Evolutionary conservation across 2,113 vertebrate species (phyloP).

Genomic region (Baryphthengus martii): DNA sequence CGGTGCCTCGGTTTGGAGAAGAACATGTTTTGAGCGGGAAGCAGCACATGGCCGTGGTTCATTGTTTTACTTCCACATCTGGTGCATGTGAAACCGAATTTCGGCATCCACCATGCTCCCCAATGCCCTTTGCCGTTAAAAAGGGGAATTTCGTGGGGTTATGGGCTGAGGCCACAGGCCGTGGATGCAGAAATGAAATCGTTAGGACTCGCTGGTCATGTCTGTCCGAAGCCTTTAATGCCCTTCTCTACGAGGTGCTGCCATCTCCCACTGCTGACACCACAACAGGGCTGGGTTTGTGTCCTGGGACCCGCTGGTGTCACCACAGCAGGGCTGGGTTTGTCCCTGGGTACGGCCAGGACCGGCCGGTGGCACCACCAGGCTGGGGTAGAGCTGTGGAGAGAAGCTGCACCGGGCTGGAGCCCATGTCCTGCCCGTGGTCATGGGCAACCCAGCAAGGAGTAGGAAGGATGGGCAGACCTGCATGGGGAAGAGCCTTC

Average conservation of each 20-base stretch:
- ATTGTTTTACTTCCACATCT: neutral
- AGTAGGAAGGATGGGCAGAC: neutral
- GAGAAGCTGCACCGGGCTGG: neutral
- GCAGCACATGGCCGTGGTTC: neutral
- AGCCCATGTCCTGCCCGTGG: accelerated
- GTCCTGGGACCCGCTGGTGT: neutral
- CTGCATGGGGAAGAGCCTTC: constrained; percentile 17
- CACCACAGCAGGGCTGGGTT: neutral
- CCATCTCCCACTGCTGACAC: accelerated
- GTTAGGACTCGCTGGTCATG: neutral
- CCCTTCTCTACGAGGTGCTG: neutral
- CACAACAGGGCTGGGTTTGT: neutral
- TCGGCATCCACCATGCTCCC: neutral
- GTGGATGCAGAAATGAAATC: neutral
- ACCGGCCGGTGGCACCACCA: neutral
- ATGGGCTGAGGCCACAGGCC: neutral
- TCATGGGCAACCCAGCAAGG: neutral
- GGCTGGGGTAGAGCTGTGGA: neutral
- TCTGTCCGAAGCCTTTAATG: neutral
- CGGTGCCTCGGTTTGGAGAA: neutral
- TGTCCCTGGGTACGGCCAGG: neutral
- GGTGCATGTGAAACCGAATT: accelerated
- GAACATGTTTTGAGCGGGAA: neutral
- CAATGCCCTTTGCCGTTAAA: neutral
- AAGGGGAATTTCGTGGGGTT: neutral